Evolutionary conservation across 2,888 invertebrate genomes (phyloP), one percentile per base, ranked within the genome.

Genomic region (Alloscopus bannaensis): DNA sequence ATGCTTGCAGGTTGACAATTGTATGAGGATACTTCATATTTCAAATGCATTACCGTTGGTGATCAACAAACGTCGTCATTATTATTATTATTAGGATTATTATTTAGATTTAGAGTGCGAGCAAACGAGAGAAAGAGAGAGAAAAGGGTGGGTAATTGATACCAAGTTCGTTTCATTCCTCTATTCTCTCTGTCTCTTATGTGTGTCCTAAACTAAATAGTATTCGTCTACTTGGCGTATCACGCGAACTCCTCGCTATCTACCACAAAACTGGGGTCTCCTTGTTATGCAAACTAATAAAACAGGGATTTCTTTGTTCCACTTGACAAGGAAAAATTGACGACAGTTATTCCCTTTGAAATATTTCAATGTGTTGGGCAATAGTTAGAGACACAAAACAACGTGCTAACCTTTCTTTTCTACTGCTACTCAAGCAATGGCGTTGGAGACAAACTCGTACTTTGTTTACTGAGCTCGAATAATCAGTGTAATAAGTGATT

Each of bases 321-420:
- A 52, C 62, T 31, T 69, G 76, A 76, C 76, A 76, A 69, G 76
- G 66, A 76, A 69, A 76, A 76, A 76, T 76, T 76, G 76, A 69
- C 57, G 68, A 62, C 62, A 60, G 76, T 68, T 75, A 75, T 59
- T 75, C 66, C 50, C 29, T 75, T 68, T 60, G 66, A 75, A 68
- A 60, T 66, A 66, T 66, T 65, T 59, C 65, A 65, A 28, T 57
- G 22, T 24, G 40, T 13, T 47, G 50, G 50, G 50, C 55, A 24
- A 55, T 18, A 18, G 42, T 36, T 45, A 57, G 29, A 52, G 28
- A 29, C 24, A 1, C 24, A n/a, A n/a, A n/a, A n/a, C n/a, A n/a
- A n/a, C n/a, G n/a, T n/a, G n/a, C n/a, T n/a, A n/a, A n/a, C n/a
- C n/a, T n/a, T n/a, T n/a, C n/a, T n/a, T n/a, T n/a, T 8, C 22